Evolutionary conservation across 2,113 vertebrate genomes (phyloP).

Genomic region (Lamprotornis superbus): DNA sequence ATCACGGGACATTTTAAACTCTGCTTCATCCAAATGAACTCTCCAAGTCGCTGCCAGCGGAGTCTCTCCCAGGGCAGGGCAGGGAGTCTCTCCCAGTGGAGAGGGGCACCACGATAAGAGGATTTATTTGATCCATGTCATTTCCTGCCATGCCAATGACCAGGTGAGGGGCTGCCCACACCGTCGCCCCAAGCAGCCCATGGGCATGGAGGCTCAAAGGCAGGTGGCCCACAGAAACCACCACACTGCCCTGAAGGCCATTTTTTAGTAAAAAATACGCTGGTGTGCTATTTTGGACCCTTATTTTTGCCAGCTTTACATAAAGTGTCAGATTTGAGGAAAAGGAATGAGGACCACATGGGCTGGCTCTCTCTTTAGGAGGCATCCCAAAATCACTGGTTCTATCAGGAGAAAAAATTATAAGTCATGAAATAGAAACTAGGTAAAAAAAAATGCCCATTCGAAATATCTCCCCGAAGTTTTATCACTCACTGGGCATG

Average conservation of each 20-base stretch:
- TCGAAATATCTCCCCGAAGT: neutral
- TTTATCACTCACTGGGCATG: neutral
- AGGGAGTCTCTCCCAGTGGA: neutral
- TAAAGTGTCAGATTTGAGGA: neutral
- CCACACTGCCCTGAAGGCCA: neutral
- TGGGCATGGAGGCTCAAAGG: accelerated
- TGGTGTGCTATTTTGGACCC: neutral
- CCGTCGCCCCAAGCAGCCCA: accelerated
- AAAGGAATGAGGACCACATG: neutral
- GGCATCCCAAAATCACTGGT: neutral
- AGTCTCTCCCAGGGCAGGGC: neutral
- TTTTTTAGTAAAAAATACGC: neutral
- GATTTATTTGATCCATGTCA: neutral
- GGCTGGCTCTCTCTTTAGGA: neutral
- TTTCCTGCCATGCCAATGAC: neutral
- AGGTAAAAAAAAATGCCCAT: neutral
- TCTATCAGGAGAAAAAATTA: neutral
- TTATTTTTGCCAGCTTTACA: neutral
- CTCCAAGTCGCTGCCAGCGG: neutral
- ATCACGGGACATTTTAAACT: neutral
- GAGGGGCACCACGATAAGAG: neutral
- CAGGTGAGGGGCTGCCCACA: neutral
- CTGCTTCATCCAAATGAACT: neutral
- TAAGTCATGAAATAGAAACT: neutral
- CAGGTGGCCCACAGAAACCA: neutral